Percentiles rank a stretch among this genome's conserved stretches.
These are phyloP conservation scores for Cranoglanis bouderius DNA, from an alignment of 2,113 vertebrate genomes.

Conservation along the genomic window DNA sequence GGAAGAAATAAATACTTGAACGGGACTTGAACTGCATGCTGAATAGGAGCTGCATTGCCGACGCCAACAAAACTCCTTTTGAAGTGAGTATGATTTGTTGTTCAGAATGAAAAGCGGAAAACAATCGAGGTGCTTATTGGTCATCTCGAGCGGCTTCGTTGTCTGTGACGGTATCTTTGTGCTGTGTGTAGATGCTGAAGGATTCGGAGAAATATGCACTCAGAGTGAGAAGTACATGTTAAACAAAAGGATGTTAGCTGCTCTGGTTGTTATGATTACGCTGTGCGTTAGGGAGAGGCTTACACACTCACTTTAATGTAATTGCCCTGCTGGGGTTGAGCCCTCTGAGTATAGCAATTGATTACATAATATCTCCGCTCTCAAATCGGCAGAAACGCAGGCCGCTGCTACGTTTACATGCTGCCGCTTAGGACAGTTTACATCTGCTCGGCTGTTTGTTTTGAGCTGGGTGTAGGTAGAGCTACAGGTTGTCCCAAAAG, in stretches of 20 bases:
- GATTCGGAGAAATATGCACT: not conserved
- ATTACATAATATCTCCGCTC: slow-evolving; percentile 6
- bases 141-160: not conserved
- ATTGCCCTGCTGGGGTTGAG: slow-evolving; percentile 17
- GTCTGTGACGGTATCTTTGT: not conserved
- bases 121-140: not conserved
- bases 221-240: not conserved
- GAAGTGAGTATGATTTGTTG: not conserved
- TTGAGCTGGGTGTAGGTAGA: too few species aligned
- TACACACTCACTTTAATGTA: slow-evolving; percentile 13
- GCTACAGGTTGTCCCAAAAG: too few species aligned
- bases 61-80: not conserved
- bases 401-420: not conserved
- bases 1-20: not conserved
- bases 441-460: not conserved
- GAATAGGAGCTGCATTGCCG: not conserved
- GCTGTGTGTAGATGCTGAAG: not conserved
- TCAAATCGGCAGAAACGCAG: not conserved
- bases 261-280: not conserved
- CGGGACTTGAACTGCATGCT: too few species aligned
- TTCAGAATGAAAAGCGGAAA: not conserved
- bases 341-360: slow-evolving; percentile 8
- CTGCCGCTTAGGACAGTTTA: not conserved
- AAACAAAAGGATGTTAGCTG: not conserved
- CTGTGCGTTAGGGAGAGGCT: not conserved